Evolutionary conservation across 2,888 invertebrate genomes (phyloP), one percentile per base, ranked within the genome.

Genomic region (Halictus ligatus): DNA sequence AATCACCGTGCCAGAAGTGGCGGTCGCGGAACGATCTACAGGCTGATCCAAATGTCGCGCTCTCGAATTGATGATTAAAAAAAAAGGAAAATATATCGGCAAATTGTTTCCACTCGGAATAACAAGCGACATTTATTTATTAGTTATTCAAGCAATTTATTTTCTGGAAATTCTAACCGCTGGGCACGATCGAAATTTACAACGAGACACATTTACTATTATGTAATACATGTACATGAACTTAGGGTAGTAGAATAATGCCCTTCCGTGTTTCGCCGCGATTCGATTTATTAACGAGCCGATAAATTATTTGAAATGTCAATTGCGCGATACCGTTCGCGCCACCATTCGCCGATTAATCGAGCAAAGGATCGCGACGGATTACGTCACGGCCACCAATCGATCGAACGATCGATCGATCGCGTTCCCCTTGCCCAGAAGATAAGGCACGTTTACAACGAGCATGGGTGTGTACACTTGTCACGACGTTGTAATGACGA

Each of bases 301-400:
- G 78, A 88, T 89, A 87, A 90, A 89, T 90, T 89, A 84, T 87
- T 81, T 80, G 73, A 85, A 89, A 89, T 88, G 90, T 87, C 89
- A 88, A 82, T 86, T 78, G 87, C 76, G 81, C 60, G 67, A 80
- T 83, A 88, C 64, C 88, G 84, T 29, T 67, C 81, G 77, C 67
- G 76, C 71, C 25, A 73, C 69, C 77, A 75, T 79, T 74, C 78
- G 64, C 50, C 78, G 72, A 75, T 58, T 75, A 83, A 88, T 90
- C 86, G 78, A 13, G 60, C 69, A 69, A 84, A 88, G 80, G 90
- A 88, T 90, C 88, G 64, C 64, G 80, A 64, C 64, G 78, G 80
- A 81, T 88, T 86, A 89, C 83, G 81, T 89, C 86, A 88, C 78
- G 67, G n/a, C 1, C 76, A 15, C 50, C 82, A 86, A 78, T 69